Base-by-base conservation (phyloP, 2,888 invertebrate genomes). In the Hemicrepidius hirtus region DNA sequence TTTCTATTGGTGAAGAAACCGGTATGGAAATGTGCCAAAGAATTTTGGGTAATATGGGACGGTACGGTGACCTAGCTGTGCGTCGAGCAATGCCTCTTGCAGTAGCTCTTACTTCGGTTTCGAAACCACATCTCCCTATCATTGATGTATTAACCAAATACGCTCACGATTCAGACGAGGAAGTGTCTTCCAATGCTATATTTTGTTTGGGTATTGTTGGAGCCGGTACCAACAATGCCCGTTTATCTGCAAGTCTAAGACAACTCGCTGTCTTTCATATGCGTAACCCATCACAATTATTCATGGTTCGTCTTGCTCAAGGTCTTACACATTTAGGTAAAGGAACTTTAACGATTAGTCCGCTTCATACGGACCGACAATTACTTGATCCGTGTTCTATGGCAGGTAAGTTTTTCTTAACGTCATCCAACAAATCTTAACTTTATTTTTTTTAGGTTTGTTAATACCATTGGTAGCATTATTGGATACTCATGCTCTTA, bases 1-100 rank as follows among this genome's bases (percentile, higher is more conserved):
- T 99, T 80, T 94, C 98, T 12, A 96, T 99, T 92, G 98, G 98
- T 2, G 99, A 99, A 88, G 99, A 99, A 84, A 97, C 98, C 79
- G 99, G 99, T 65, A 93, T 95, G 0, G 98, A 98, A 86, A 99
- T 99, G 99, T 95, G 97, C 75, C 97, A 95, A 79, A 91, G 98
- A 81, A 94, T 96, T 67, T 97, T 99, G 83, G 98, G 98, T 35
- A 97, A 98, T 86, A 88, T 97, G 86, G 93, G 93, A 64, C 85
- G 88, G 16, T 86, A 86, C 68, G 84, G 85, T 1, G 85, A 86
- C 67, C 80, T 84, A 0, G 95, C 97, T 12, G 97, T 99, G 66
- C 92, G 98, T 6, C 92, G 97, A 78, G 96, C 98, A 3, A 98
- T 99, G 41, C 99, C 99, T 0, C 88, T 99, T 12, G 98, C 99